A percentile compares a stretch with the other conserved stretches of the same genome.
phyloP scores from a whole-genome alignment of 2,113 vertebrate species.

The Nansenia antarctica region DNA sequence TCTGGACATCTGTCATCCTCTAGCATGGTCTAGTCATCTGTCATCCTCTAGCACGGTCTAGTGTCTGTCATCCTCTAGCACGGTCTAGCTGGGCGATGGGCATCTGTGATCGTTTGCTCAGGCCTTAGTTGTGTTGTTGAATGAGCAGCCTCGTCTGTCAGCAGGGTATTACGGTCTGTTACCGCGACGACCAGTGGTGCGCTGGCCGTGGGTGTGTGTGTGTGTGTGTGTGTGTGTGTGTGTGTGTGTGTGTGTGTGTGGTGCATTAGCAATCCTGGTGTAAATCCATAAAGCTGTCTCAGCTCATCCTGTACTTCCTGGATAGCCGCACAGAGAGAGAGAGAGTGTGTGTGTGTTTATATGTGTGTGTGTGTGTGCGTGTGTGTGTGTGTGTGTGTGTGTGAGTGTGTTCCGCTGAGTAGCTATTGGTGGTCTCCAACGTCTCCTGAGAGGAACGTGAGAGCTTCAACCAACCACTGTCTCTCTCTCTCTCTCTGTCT shows the following conservation, averaged over 20 bases:
- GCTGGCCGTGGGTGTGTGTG: too few species aligned
- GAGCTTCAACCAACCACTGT: too few species aligned
- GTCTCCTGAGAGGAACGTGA: too few species aligned
- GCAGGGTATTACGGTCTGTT: not conserved
- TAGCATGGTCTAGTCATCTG: not conserved
- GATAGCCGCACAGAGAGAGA: not conserved
- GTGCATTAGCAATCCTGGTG: not conserved
- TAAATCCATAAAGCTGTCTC: slow-evolving; percentile 11
- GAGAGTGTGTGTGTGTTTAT: too few species aligned
- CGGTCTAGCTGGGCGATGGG: too few species aligned
- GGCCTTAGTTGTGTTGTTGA: not conserved
- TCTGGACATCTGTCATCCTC: not conserved
- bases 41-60: not conserved
- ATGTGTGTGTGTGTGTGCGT: not conserved
- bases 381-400: too few species aligned
- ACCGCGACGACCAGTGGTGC: not conserved
- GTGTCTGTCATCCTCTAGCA: not conserved
- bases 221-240: not conserved
- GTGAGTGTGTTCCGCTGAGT: too few species aligned
- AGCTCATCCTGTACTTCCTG: not conserved
- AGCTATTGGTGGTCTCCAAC: too few species aligned
- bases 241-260: not conserved
- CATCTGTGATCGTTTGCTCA: not conserved
- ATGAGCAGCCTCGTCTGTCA: not conserved
- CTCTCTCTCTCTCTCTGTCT: not conserved